A percentile compares a stretch with the other conserved stretches of the same genome.
These are phyloP conservation scores for Planiliza haematocheilus DNA, from an alignment of 2,113 vertebrate species.

Conservation along the genomic window DNA sequence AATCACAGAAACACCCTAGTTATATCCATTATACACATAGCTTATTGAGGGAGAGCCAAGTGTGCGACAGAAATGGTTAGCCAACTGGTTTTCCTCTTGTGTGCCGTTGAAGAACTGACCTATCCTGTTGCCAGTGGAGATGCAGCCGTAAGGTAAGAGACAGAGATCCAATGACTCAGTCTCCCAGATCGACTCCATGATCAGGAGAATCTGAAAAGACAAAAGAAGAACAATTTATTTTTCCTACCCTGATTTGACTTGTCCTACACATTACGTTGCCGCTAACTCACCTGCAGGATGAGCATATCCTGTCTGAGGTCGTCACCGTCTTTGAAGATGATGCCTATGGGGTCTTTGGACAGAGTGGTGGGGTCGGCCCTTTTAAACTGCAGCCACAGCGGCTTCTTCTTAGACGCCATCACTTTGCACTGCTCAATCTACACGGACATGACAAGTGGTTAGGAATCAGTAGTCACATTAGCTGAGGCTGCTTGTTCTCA, in stretches of 20 bases:
- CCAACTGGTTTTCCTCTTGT: too few relatives aligned
- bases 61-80: too few relatives aligned
- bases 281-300: constrained; percentile 91
- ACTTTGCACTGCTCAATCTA: constrained; percentile 99
- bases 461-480: background rate
- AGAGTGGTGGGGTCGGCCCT: constrained; percentile 92
- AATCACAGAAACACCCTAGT: background rate
- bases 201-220: constrained; percentile 90
- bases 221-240: background rate
- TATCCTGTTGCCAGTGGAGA: constrained; percentile 98
- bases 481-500: background rate
- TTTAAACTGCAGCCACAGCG: constrained; percentile 97
- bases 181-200: constrained; percentile 99
- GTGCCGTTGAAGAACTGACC: constrained; percentile 76
- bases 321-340: constrained; percentile 98
- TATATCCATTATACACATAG: too few relatives aligned
- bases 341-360: constrained; percentile 95
- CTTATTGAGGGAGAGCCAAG: too few relatives aligned
- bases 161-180: constrained; percentile 94
- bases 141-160: constrained; percentile 95
- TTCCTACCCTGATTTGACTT: too few relatives aligned
- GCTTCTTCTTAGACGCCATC: constrained; percentile 99
- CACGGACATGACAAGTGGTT: background rate
- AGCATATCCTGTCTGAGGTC: constrained; percentile 99
- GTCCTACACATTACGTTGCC: too few relatives aligned